Base-by-base conservation (phyloP, 2,113 vertebrate genomes). In the Acrocephalus kingi region DNA sequence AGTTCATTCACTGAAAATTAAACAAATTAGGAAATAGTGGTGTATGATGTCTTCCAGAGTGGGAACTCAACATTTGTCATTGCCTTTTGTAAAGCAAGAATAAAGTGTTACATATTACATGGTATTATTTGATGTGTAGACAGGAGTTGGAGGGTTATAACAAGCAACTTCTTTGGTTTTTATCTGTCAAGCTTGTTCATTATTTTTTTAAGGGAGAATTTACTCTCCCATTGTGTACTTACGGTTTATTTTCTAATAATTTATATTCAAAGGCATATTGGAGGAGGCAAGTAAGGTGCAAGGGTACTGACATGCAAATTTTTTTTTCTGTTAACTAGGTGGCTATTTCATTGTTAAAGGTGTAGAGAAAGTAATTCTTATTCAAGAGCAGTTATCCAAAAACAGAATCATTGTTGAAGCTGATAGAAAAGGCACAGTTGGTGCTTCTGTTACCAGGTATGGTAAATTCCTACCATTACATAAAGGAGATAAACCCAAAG, bases 261-360 rank as follows among this genome's bases (percentile, higher is more conserved):
- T 77, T 54, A 25, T 89, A 25, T 87, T 76, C 30, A 58, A 55
- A 77, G 27, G 6, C 10, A 7, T 72, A 37, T 37, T 83, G 33
- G 84, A 92, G 22, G 64, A 87, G 24, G 5, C 7, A 16, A 73
- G 13, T 87, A 81, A 63, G 3, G 20, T 5, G 1, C 28, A 43
- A 43, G 37, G 28, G 61, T 85, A 43, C 30, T 90, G 52, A 77
- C 66, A 11, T 49, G 31, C 25, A 73, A 39, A 71, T 81, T 85
- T 93, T 45, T 96, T 78, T 97, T 78, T 97, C 69, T 75, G 2
- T 87, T 91, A 56, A 56, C 28, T 95, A 99, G 99, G 99, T 66
- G 99, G 99, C 46, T 99, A 99, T 95, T 99, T 99, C 94, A 99
- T 99, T 51, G 99, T 99, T 19, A 99, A 99, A 97, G 99, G 99